Evolutionary conservation across 2,113 vertebrate species (phyloP), one percentile per base, ranked within the genome.

Genomic region (Antigone vipio): DNA sequence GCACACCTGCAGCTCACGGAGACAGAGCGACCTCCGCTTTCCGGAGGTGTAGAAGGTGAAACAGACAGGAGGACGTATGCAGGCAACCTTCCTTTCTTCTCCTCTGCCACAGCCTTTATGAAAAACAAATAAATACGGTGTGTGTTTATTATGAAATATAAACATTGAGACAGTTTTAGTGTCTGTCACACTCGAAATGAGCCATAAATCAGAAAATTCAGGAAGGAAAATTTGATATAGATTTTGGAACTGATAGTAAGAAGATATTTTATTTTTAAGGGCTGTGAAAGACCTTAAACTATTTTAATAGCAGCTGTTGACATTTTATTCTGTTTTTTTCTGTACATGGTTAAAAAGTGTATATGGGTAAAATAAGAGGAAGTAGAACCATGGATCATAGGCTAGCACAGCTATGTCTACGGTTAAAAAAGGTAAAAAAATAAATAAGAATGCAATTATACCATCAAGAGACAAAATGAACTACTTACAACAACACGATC

Each of bases 21-120:
- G 22, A 32, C 23, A 59, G 30, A 42, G 11, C 0, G 0, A 15
- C 13, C 3, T 80, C 12, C 11, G 49, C 8, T 63, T 81, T 55
- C 15, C 14, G 34, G 35, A 49, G 14, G 18, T 73, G 64, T 85
- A 5, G 4, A 62, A 62, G 11, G 30, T 49, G 53, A 90, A 85
- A 22, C 20, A 49, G 12, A 18, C 5, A 35, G 52, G 10, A 67
- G 19, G 13, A 7, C 1, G 1, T 26, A 59, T 7, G 16, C 19
- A 52, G 9, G 3, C 23, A 79, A 60, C 15, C 4, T 62, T 85
- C 21, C 16, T 50, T 47, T 68, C 62, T 85, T 21, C 40, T 85
- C 16, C 30, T 79, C 44, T 76, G 35, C 13, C 27, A 68, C 30
- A 40, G 6, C 11, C 21, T 50, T 79, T 45, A 50, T 9, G 14